Base-by-base conservation (phyloP, 2,113 vertebrate genomes). In the Mugil cephalus region DNA sequence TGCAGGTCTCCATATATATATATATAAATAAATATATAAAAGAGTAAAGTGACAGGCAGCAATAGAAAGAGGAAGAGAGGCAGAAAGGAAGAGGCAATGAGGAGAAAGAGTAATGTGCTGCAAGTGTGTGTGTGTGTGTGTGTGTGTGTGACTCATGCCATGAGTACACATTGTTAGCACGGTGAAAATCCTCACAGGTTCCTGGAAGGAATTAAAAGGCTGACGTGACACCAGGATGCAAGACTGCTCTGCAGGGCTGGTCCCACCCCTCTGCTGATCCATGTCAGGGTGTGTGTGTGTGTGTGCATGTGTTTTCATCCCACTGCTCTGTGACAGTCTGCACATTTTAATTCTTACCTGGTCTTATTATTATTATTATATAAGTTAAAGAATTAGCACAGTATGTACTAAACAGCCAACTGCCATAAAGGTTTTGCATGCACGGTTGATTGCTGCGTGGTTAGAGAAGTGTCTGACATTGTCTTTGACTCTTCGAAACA, bases 171-270 rank as follows among this genome's bases (percentile, higher is more conserved):
- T 84, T 89, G 91, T 91, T 82, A 90, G 87, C 69, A 60, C 71
- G 50, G 87, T 88, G 90, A 92, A 93, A 91, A 91, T 89, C 91
- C 88, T 92, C 82, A 67, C 91, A 89, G 77, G 89, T 89, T 93
- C 90, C 87, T 89, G 92, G 90, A 93, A 89, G 90, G 89, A 92
- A 84, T 89, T 91, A 91, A 85, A 74, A 72, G 69, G 38, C 62
- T 91, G 90, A 87, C 86, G 88, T 89, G 88, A 92, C 89, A 92
- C 90, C 92, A 93, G 92, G 92, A 93, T 93, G 90, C 89, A 90
- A 87, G 84, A 79, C 82, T 77, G 84, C 66, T 71, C 69, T 67
- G 69, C 81, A 87, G 74, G 84, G 52, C 74, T 71, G 84, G 86
- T 71, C 83, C 82, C 87, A 58, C 86, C 87, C 77, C 74, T 70